Conservation (phyloP, 2,888 invertebrate species). For the Dorcus parallelipipedus region DNA sequence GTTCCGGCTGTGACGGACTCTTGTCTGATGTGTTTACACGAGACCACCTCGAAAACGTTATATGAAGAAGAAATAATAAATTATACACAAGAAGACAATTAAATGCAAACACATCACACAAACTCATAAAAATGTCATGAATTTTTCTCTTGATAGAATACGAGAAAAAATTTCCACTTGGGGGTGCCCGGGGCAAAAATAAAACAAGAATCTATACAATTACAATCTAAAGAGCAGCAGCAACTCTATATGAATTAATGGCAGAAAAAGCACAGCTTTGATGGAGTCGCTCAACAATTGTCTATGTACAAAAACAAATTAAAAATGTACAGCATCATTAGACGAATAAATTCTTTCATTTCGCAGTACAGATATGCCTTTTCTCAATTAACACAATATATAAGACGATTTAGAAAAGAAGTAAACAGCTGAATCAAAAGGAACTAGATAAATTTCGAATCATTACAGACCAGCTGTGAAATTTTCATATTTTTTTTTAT, state of each 20-base stretch:
- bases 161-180: too few species aligned
- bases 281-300: neutral
- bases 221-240: neutral
- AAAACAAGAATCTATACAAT: neutral
- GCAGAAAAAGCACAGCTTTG: neutral
- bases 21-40: too few species aligned
- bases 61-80: too few species aligned
- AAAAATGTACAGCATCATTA: neutral
- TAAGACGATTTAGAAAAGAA: neutral
- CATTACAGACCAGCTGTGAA: neutral
- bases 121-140: too few species aligned
- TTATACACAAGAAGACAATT: too few species aligned
- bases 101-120: too few species aligned
- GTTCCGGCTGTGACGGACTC: too few species aligned
- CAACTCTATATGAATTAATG: neutral
- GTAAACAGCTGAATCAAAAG: neutral
- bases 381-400: too few species aligned
- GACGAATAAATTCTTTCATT: neutral
- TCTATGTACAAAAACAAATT: neutral
- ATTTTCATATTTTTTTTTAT: neutral
- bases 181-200: neutral
- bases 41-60: too few species aligned
- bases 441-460: neutral
- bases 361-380: too few species aligned
- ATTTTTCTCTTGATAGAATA: too few species aligned